A percentile compares a stretch with the other conserved stretches of the same genome.
Evolutionary conservation across 2,113 vertebrate genomes (phyloP).

Genomic region (Toxostoma redivivum): DNA sequence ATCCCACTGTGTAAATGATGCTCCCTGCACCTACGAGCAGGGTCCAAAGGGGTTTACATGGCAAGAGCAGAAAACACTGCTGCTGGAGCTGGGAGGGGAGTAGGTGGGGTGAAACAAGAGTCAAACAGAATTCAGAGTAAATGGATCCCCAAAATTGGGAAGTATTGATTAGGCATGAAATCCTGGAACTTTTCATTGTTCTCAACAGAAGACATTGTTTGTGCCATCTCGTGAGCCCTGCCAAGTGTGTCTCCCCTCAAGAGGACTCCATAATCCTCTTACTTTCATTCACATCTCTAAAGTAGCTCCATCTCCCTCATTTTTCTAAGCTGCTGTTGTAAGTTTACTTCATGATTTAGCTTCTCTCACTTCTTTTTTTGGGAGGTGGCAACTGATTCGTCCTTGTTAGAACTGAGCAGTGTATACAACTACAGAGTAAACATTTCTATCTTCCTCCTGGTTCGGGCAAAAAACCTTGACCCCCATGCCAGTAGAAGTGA

Average conservation of each 20-base stretch:
- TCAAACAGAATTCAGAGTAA: neutral
- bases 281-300: slow-evolving; percentile 31
- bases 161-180: neutral
- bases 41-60: slow-evolving; percentile 1
- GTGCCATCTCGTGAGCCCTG: neutral
- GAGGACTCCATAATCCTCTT: slow-evolving; percentile 23
- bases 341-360: neutral
- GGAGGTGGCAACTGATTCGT: neutral
- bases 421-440: neutral
- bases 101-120: neutral
- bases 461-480: slow-evolving; percentile 25
- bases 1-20: slow-evolving; percentile 52
- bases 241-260: neutral
- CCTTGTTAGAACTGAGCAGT: neutral
- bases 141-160: neutral
- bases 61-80: neutral
- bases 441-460: neutral
- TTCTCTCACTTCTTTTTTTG: neutral
- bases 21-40: neutral
- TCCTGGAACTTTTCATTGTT: neutral
- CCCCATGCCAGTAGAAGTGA: neutral
- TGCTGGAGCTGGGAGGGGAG: neutral
- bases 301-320: neutral
- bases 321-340: slow-evolving; percentile 17
- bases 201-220: neutral